Evolutionary conservation across 30 jellyfish, hydroid and myxozoan species (phyloP).

Genomic region (Pelagia noctiluca): DNA sequence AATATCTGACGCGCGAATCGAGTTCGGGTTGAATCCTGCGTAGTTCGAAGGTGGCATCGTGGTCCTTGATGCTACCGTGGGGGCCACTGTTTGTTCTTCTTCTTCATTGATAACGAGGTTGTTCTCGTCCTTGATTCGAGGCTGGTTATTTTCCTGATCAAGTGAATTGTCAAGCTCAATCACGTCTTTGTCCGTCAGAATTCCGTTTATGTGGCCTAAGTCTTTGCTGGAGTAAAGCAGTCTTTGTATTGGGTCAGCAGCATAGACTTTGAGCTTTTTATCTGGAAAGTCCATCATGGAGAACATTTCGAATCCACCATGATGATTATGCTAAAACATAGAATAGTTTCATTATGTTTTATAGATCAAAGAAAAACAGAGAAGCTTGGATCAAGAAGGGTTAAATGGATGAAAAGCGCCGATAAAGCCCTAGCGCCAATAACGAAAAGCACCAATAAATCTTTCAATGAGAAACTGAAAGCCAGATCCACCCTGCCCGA

Average conservation of each 20-base stretch:
- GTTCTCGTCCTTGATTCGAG: not conserved
- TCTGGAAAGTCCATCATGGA: constrained; percentile 71
- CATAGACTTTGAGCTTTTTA: constrained; percentile 30
- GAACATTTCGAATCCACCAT: constrained; percentile 60
- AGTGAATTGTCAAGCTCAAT: constrained; percentile 23
- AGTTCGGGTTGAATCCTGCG: not conserved
- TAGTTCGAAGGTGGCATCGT: not conserved
- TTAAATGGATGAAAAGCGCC: too few relatives aligned
- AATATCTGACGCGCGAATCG: not conserved
- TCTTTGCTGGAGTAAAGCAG: constrained; percentile 48
- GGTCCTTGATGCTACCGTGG: not conserved
- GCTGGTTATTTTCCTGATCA: not conserved
- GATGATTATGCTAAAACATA: not conserved
- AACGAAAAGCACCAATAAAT: too few relatives aligned
- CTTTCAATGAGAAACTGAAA: too few relatives aligned
- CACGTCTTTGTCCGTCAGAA: constrained; percentile 62
- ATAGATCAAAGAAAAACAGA: too few relatives aligned
- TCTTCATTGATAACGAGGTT: constrained; percentile 10
- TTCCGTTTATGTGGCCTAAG: constrained; percentile 62
- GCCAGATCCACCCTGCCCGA: too few relatives aligned
- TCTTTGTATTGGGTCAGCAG: constrained; percentile 62
- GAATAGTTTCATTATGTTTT: too few relatives aligned
- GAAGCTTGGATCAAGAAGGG: too few relatives aligned
- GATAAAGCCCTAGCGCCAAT: too few relatives aligned
- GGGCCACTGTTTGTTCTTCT: not conserved